Evolutionary conservation across 2,797 vertebrate genomes (phyloP), one percentile per base, ranked within the genome.

Genomic region (Syndactyla subalaris): DNA sequence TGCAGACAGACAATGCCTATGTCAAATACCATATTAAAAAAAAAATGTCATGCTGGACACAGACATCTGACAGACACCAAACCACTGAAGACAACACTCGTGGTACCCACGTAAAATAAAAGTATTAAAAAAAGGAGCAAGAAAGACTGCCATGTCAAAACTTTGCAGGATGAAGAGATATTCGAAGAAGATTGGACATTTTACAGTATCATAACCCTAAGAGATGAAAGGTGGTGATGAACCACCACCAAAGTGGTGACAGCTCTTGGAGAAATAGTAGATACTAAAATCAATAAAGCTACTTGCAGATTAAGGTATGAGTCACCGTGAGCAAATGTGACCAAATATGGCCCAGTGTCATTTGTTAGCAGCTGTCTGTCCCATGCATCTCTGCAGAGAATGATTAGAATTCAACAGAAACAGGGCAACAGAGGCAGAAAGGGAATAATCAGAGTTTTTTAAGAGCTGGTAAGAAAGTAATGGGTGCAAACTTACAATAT

Each of bases 401-500:
- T 49, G 1, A 80, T 88, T 77, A 77, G 70, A 90, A 94, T 94
- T 94, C 74, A 73, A 59, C 63, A 70, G 59, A 68, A 82, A 79
- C 71, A 51, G 7, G 9, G 71, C 14, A 75, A 85, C 72, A 84
- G 87, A 55, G 75, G 72, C 67, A 96, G 79, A 83, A 92, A 94
- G 77, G 93, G 90, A 78, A 94, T 52, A n/a, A 93, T 6, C 62
- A 26, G 81, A 93, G 92, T 68, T 97, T 85, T 95, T 95, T 29
- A 91, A 94, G 92, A 92, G 22, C 39, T 43, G 20, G 41, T 66
- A 85, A 80, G 81, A 94, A 97, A 94, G 83, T 94, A 94, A 96
- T 49, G 95, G 87, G 94, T 95, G 95, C 96, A 97, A 96, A 97
- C 92, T 92, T 92, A 93, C 97, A 97, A 96, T 93, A 97, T 30